phyloP scores from a whole-genome alignment of 2,888 invertebrate species.

The Caprella mutica region DNA sequence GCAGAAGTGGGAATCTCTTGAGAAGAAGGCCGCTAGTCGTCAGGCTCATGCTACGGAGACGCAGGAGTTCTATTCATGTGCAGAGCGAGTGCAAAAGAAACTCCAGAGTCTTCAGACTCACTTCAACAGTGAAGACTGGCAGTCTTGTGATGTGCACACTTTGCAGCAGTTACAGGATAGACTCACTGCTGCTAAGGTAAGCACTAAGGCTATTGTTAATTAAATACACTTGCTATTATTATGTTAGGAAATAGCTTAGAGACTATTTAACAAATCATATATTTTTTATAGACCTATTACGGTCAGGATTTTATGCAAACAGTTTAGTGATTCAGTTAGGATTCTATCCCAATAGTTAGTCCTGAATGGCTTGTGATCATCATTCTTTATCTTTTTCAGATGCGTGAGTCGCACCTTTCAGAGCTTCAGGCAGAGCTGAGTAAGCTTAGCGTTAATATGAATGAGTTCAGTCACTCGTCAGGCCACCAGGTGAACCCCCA shows the following conservation, averaged over 20 bases:
- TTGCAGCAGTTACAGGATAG: slow-evolving; percentile 6
- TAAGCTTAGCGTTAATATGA: background rate
- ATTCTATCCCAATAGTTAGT: too few relatives aligned
- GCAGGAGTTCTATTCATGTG: too few relatives aligned
- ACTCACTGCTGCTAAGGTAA: slow-evolving; percentile 1
- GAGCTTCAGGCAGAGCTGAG: slow-evolving; percentile 6
- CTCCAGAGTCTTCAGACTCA: slow-evolving; percentile 22
- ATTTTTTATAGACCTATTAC: too few relatives aligned
- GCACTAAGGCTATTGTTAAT: too few relatives aligned
- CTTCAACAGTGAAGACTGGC: background rate
- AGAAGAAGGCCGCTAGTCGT: slow-evolving; percentile 42
- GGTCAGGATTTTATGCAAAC: too few relatives aligned
- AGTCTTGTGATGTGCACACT: background rate
- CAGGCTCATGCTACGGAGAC: slow-evolving; percentile 36
- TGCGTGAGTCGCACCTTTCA: background rate
- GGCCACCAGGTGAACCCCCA: background rate
- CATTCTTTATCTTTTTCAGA: background rate
- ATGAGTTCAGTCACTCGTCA: background rate
- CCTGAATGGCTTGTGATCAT: too few relatives aligned
- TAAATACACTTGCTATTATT: too few relatives aligned
- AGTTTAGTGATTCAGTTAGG: too few relatives aligned
- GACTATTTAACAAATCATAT: too few relatives aligned
- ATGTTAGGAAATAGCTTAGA: too few relatives aligned
- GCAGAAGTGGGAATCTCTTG: slow-evolving; percentile 46
- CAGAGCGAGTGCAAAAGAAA: slow-evolving; percentile 18